Percentiles rank a stretch among this genome's conserved stretches.
phyloP scores from a whole-genome alignment of 2,888 invertebrate genomes.

The Drosophila limbata region DNA sequence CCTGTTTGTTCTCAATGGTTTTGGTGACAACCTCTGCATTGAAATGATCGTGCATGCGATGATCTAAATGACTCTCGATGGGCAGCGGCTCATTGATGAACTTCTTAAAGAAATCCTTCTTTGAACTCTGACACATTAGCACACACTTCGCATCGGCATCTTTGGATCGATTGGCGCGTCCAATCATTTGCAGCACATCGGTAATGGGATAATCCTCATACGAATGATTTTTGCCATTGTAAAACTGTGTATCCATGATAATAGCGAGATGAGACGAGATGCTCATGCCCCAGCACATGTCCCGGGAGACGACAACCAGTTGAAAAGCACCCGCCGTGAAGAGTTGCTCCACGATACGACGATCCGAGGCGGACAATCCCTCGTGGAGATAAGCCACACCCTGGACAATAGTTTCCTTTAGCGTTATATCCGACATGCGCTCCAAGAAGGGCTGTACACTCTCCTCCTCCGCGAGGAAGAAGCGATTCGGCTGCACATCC shows the following conservation, averaged over 20 bases:
- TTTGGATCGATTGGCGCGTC: conserved; percentile 96
- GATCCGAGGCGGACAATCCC: conserved; percentile 94
- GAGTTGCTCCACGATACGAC: conserved; percentile 95
- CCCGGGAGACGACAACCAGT: conserved; percentile 95
- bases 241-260: conserved; percentile 91
- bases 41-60: conserved; percentile 99
- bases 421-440: conserved; percentile 93
- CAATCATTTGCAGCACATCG: conserved; percentile 99
- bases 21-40: conserved; percentile 99
- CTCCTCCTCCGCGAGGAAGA: conserved; percentile 94
- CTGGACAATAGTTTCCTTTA: conserved; percentile 96
- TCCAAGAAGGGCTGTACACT: conserved; percentile 96
- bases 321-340: conserved; percentile 97
- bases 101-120: conserved; percentile 99
- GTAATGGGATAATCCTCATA: conserved; percentile 99
- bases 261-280: conserved; percentile 97
- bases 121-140: conserved; percentile 98
- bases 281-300: conserved; percentile 96
- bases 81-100: conserved; percentile 98
- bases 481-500: conserved; percentile 93
- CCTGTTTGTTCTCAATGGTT: conserved; percentile 99
- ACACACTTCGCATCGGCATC: conserved; percentile 98
- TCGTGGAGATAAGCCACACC: conserved; percentile 99
- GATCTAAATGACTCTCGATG: conserved; percentile 98
- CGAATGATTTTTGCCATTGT: conserved; percentile 91